Evolutionary conservation across 2,888 invertebrate genomes (phyloP).

Genomic region (Homarus gammarus): DNA sequence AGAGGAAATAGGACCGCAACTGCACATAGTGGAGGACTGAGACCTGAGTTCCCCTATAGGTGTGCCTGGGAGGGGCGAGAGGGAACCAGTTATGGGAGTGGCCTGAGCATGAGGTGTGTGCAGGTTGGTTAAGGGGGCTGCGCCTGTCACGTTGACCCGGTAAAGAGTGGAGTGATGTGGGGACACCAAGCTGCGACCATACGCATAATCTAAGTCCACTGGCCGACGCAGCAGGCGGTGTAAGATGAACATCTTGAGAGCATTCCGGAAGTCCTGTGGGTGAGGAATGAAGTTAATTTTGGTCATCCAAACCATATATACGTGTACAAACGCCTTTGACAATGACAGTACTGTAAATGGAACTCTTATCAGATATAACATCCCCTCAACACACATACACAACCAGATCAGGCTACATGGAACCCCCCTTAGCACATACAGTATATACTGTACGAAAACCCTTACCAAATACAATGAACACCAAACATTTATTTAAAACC

Average conservation of each 20-base stretch:
- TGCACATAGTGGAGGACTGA: constrained; percentile 54
- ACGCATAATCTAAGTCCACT: constrained; percentile 41
- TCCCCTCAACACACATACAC: too few species aligned
- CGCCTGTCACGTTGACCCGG: constrained; percentile 31
- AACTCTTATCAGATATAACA: too few species aligned
- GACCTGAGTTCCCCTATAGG: constrained; percentile 43
- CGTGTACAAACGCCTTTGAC: too few species aligned
- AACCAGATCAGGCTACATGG: too few species aligned
- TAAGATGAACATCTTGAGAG: constrained; percentile 86
- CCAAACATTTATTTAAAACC: too few species aligned
- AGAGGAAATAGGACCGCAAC: constrained; percentile 38
- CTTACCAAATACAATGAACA: too few species aligned
- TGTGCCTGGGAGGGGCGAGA: constrained; percentile 40
- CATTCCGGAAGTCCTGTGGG: constrained; percentile 85
- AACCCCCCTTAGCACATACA: too few species aligned
- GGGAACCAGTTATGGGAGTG: constrained; percentile 33
- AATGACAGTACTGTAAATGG: too few species aligned
- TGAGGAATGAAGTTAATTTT: neutral
- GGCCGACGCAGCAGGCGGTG: constrained; percentile 75
- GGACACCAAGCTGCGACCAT: constrained; percentile 49
- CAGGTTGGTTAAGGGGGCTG: constrained; percentile 19
- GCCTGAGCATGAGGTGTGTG: constrained; percentile 49
- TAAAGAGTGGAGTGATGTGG: constrained; percentile 58
- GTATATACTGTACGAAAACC: too few species aligned
- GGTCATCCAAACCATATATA: too few species aligned